Evolutionary conservation across 2,797 vertebrate species (phyloP).

Genomic region (Clamator glandarius): DNA sequence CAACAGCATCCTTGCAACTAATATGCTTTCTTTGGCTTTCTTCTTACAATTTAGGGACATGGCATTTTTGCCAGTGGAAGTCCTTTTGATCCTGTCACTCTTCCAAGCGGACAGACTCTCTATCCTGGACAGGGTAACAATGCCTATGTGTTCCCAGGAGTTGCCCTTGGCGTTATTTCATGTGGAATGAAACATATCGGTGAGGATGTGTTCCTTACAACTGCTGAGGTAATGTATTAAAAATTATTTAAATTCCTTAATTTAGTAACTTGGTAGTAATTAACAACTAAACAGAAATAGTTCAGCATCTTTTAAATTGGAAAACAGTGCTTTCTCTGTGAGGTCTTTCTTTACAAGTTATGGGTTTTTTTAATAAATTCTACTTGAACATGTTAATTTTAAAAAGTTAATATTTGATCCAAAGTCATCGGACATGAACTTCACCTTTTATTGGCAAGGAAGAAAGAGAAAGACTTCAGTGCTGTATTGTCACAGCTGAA

Average conservation of each 20-base stretch:
- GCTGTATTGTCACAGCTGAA: not conserved
- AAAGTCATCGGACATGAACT: not conserved
- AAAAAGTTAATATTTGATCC: not conserved
- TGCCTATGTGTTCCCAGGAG: conserved; percentile 95
- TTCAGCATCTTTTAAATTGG: not conserved
- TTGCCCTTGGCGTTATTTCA: conserved; percentile 88
- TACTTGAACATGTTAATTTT: not conserved
- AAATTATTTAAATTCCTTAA: not conserved
- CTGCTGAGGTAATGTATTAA: conserved; percentile 87
- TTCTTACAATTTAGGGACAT: conserved; percentile 80
- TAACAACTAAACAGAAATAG: not conserved
- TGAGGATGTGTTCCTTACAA: conserved; percentile 89
- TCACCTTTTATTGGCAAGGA: not conserved
- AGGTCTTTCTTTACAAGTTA: not conserved
- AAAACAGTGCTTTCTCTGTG: not conserved
- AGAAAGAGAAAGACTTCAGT: not conserved
- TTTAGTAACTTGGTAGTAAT: not conserved
- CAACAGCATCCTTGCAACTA: not conserved
- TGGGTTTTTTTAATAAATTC: not conserved
- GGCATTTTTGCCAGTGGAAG: conserved; percentile 98
- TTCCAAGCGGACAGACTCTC: conserved; percentile 86
- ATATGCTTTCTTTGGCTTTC: not conserved
- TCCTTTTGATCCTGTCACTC: conserved; percentile 91
- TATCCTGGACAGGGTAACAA: conserved; percentile 98
- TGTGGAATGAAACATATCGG: conserved; percentile 86